Evolutionary conservation across 2,797 vertebrate species (phyloP), one percentile per base, ranked within the genome.

Genomic region (Sorex maritimensis): DNA sequence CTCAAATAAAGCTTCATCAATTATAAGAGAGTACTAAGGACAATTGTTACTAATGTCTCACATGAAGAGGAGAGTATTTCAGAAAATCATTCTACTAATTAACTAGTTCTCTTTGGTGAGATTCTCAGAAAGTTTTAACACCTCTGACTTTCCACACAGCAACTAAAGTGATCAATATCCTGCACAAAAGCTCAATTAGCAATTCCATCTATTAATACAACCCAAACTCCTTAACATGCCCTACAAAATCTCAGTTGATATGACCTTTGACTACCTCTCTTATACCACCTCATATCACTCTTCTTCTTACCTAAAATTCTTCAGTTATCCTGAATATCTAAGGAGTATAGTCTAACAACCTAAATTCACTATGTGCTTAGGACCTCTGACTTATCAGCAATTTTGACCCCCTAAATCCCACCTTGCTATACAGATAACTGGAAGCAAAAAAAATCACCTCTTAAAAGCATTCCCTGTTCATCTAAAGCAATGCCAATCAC

Each of bases 1-100:
- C 81, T 92, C 81, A 93, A 71, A 77, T 71, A 79, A 93, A 52
- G 11, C 19, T 71, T 87, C 19, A 30, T 19, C 26, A 28, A 75
- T 75, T n/a, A 34, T 21, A 77, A 84, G 30, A 61, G 46, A 28
- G 8, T 46, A 46, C 9, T 71, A 80, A 93, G 73, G 52, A 67
- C 72, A 74, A 65, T 82, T 82, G 61, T n/a, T 5, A 13, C 38
- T 23, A 83, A 73, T 12, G 86, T 49, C 21, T 82, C 49, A 30
- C 5, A 83, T 49, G 10, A 89, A 73, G 8, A 61, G 38, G 63
- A 55, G 30, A 26, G 23, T 34, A 91, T 24, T 1, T 6, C 24
- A 78, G 28, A 73, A 65, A 13, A 83, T 86, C 46, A 21, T 13
- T 44, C 23, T 80, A 15, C 44, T 69, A 38, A 67, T 85, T 81